Conservation (phyloP, 2,113 vertebrate genomes). For the Egretta garzetta region DNA sequence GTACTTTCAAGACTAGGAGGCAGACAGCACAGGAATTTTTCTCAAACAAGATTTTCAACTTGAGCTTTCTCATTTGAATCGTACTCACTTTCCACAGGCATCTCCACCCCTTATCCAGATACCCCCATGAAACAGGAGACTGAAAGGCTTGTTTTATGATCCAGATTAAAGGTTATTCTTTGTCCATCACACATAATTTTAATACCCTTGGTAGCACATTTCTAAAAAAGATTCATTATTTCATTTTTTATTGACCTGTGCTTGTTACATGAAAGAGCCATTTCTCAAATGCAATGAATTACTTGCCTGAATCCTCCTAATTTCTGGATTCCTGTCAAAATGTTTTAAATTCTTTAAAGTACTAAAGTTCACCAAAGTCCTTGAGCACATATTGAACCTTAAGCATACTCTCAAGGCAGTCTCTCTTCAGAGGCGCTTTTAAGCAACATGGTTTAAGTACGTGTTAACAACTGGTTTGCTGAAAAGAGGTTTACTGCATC, state of each 20-base stretch:
- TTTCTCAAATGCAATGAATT: not conserved
- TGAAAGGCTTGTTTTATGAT: not conserved
- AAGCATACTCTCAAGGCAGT: not conserved
- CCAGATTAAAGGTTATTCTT: not conserved
- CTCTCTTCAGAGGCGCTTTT: not conserved
- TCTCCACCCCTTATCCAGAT: conserved; percentile 19
- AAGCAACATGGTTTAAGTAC: not conserved
- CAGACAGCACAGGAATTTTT: not conserved
- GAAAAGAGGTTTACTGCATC: not conserved
- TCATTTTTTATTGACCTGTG: not conserved
- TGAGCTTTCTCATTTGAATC: not conserved
- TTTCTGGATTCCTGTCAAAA: not conserved
- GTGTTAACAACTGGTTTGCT: not conserved
- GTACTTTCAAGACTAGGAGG: not conserved
- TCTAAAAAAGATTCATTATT: not conserved
- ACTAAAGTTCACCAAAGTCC: not conserved
- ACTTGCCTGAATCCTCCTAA: not conserved
- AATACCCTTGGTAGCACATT: not conserved
- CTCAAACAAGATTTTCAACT: not conserved
- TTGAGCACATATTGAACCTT: not conserved
- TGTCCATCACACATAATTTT: conserved; percentile 7
- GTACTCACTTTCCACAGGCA: not conserved
- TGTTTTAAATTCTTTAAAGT: not conserved
- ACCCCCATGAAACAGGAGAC: not conserved
- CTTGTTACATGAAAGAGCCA: not conserved